Evolutionary conservation across 2,797 vertebrate genomes (phyloP).

Genomic region (Tenualosa ilisha): DNA sequence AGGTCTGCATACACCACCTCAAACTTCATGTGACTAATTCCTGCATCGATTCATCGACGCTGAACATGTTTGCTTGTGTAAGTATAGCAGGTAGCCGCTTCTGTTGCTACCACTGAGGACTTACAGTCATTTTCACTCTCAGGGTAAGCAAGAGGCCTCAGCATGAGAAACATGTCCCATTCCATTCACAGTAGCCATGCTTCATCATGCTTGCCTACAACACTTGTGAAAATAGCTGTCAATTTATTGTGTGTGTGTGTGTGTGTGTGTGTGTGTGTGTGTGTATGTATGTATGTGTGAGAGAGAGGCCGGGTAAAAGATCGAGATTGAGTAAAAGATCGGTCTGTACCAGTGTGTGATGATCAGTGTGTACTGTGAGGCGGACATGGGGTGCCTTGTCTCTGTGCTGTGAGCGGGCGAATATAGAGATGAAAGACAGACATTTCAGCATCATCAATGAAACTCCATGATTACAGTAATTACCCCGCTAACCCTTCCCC

Average conservation of each 20-base stretch:
- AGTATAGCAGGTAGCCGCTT: neutral
- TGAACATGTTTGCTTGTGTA: neutral
- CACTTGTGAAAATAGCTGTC: neutral
- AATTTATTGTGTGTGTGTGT: slow-evolving; percentile 2
- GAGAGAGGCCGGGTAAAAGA: neutral
- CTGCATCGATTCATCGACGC: neutral
- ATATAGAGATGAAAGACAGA: neutral
- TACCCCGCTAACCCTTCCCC: neutral
- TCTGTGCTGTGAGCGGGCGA: neutral
- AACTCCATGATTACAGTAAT: slow-evolving; percentile 11
- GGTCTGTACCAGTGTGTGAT: slow-evolving; percentile 10
- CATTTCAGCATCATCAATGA: slow-evolving; percentile 9
- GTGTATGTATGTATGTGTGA: neutral
- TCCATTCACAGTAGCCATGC: neutral
- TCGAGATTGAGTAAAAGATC: neutral
- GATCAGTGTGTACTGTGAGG: neutral
- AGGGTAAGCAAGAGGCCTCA: neutral
- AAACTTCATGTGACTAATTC: neutral
- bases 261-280: neutral
- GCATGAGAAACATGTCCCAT: neutral
- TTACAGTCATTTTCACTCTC: neutral
- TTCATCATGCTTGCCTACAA: neutral
- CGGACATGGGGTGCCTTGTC: neutral
- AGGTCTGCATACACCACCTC: neutral
- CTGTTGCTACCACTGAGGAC: neutral